Conservation (phyloP, 2,888 invertebrate species). For the Scaptomyza flava region DNA sequence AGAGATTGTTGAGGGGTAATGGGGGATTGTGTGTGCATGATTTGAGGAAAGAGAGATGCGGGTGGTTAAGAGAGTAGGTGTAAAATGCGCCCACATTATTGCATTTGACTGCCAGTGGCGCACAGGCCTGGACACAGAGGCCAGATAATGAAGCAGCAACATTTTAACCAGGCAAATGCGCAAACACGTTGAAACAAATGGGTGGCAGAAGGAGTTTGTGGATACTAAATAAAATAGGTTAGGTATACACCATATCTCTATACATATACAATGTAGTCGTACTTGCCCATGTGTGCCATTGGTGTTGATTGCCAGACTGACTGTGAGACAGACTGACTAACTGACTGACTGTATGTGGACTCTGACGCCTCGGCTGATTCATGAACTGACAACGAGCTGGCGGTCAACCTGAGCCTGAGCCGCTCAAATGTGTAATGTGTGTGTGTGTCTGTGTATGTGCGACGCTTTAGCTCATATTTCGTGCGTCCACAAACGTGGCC, state of each 20-base stretch:
- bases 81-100: conserved; percentile 65
- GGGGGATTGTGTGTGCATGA: neutral
- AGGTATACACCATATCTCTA: neutral
- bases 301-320: conserved; percentile 62
- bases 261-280: conserved; percentile 3
- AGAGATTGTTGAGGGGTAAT: conserved; percentile 25
- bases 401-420: conserved; percentile 66
- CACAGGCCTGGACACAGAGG: conserved; percentile 44
- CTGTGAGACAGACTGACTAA: conserved; percentile 15
- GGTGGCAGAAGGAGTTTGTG: neutral
- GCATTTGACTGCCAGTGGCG: conserved; percentile 49
- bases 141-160: conserved; percentile 78
- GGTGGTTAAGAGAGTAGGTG: conserved; percentile 29
- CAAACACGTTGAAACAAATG: conserved; percentile 42
- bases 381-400: conserved; percentile 73
- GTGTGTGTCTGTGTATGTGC: conserved; percentile 24
- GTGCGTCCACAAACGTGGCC: conserved; percentile 68
- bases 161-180: conserved; percentile 77
- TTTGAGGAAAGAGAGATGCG: neutral
- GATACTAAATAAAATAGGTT: neutral
- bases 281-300: conserved; percentile 14
- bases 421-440: conserved; percentile 9
- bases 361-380: conserved; percentile 60
- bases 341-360: conserved; percentile 44
- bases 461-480: conserved; percentile 71